Evolutionary conservation across 53 echinoderm and acorn worm species (phyloP), one percentile per base, ranked within the genome.

Genomic region (Crossaster papposus): DNA sequence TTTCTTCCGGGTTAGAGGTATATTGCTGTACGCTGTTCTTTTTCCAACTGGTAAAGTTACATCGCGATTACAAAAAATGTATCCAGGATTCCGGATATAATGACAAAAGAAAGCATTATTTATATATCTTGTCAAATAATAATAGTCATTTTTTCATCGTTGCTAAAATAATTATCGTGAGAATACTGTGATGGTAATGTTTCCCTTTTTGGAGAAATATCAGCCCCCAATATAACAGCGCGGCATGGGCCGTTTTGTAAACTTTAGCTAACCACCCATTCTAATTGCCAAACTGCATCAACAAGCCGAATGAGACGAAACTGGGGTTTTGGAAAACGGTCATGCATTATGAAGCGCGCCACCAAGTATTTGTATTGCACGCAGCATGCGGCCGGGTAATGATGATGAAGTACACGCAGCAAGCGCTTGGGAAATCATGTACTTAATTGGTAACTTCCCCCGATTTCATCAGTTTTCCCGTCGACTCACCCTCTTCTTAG

Each of bases 1-100:
- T n/a, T 64, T 64, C 78, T 90, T 90, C 90, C 91, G 91, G 91
- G 91, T 91, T 70, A 91, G 11, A 73, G 51, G 12, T n/a, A 90
- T 33, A 9, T 44, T 9, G 37, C 29, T 13, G 17, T 44, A 24
- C 51, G 79, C 85, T 30, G 75, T 83, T 68, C 34, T 3, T 78
- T 84, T 91, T 79, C 91, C 85, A 77, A 55, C 3, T 0, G 17
- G 58, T 58, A 20, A 0, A 58, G 22, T 52, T 52, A n/a, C n/a
- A n/a, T n/a, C n/a, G n/a, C n/a, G n/a, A n/a, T n/a, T n/a, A n/a
- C n/a, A n/a, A n/a, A n/a, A n/a, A n/a, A n/a, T n/a, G n/a, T n/a
- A n/a, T n/a, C n/a, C n/a, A n/a, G n/a, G n/a, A n/a, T n/a, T n/a
- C n/a, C n/a, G n/a, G n/a, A n/a, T n/a, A n/a, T n/a, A n/a, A n/a